Percentiles rank a stretch among this genome's conserved stretches.
Conservation (phyloP, 2,888 invertebrate species). For the Pachycephus smyrnensis region DNA sequence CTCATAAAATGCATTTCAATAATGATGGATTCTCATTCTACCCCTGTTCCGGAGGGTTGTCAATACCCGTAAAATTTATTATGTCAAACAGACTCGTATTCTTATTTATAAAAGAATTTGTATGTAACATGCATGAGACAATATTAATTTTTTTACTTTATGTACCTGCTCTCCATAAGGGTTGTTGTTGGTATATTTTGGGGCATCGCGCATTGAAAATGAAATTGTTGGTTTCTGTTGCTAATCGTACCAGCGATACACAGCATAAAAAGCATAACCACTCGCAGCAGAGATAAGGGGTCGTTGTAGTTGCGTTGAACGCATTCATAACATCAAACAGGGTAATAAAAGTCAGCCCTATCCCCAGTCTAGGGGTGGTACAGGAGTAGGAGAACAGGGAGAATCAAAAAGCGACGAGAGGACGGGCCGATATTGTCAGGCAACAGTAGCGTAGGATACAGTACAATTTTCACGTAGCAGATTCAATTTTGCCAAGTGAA, state of each 20-base stretch:
- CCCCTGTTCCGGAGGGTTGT: background rate
- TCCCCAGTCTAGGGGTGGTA: slow-evolving; percentile 17
- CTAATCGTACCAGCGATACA: slow-evolving; percentile 45
- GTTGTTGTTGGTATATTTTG: background rate
- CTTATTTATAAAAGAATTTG: background rate
- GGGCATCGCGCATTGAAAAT: slow-evolving; percentile 1
- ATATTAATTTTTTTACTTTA: background rate
- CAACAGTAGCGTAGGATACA: slow-evolving; percentile 31
- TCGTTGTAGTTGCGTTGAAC: slow-evolving; percentile 36
- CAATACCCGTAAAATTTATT: background rate
- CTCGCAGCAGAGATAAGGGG: slow-evolving; percentile 29
- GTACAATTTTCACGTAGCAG: slow-evolving; percentile 31
- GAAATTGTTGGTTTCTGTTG: slow-evolving; percentile 31
- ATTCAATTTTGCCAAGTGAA: background rate
- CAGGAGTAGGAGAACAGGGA: slow-evolving; percentile 28
- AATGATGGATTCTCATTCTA: slow-evolving; percentile 39
- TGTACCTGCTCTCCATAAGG: background rate
- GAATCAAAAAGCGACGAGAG: slow-evolving; percentile 47
- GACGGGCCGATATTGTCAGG: slow-evolving; percentile 34
- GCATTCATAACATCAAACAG: slow-evolving; percentile 61
- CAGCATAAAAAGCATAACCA: slow-evolving; percentile 50
- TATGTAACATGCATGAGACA: background rate
- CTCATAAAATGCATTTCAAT: slow-evolving; percentile 31
- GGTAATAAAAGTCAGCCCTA: slow-evolving; percentile 62
- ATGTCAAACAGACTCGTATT: background rate